Evolutionary conservation across 1,140 invertebrate genomes (phyloP), one percentile per base, ranked within the genome.

Genomic region (Drosophila sechellia): DNA sequence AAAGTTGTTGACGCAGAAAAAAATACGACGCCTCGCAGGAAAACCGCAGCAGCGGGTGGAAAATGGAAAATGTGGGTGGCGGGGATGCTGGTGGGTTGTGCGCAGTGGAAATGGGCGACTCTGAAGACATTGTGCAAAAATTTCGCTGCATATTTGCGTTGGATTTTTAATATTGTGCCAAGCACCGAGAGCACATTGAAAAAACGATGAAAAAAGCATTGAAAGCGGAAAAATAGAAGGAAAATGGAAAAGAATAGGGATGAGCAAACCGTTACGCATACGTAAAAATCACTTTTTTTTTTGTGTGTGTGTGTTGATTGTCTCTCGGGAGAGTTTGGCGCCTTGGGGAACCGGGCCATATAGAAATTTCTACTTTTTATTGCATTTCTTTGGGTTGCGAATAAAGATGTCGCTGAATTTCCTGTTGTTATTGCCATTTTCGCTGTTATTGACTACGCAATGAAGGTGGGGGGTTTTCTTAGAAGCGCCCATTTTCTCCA

Each of bases 161-260:
- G 84, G 84, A 89, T 87, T 87, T 87, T 87, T 87, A 87, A 87
- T 87, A 87, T 87, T 83, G 75, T 79, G 66, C 75, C 83, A 83
- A 81, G 70, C 78, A 69, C 42, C 17, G 53, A 42, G 76, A 42
- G 76, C 48, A 79, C 66, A 66, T 20, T 58, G 55, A 25, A 34
- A 46, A 48, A 10, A 10, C 13, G 13, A 27, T 8, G 39, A 57
- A 53, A 43, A 4, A 34, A 15, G 50, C 42, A n/a, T 54, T 37
- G 45, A 15, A 35, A 45, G 1, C 4, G 43, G 34, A n/a, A 54
- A 13, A 37, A 35, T 13, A 17, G 49, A 43, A 56, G 42, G 31
- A 5, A 34, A 50, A 50, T 50, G 5, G 52, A 65, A 58, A 55
- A 52, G 43, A 54, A 76, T 46, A 50, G 49, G 48, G 58, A 77